Evolutionary conservation across 2,797 vertebrate genomes (phyloP), one percentile per base, ranked within the genome.

Genomic region (Helostoma temminkii): DNA sequence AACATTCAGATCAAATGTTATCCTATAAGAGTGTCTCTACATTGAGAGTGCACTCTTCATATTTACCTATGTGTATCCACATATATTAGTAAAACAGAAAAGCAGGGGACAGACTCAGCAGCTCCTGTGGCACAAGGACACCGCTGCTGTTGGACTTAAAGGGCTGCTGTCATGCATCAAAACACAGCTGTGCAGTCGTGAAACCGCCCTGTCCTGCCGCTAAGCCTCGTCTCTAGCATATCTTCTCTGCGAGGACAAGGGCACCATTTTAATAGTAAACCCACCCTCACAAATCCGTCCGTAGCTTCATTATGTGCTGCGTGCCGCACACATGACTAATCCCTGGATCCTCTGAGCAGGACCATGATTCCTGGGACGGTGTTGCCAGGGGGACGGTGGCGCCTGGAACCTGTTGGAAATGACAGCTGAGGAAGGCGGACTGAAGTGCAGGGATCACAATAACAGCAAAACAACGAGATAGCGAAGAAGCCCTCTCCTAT

Each of bases 331-430:
- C 1, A 81, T 84, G 71, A 72, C 91, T 84, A 91, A 86, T 94
- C 94, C 94, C 90, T 81, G 83, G 80, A 92, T 93, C 81, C 91
- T 83, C 61, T 14, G 74, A 74, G 77, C 60, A 77, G 85, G 88
- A 89, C 86, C 86, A 32, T 83, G 88, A 85, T 90, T 92, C 89
- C 81, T 89, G 90, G 86, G 87, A 81, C 82, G 67, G 74, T 83
- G 89, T 91, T 89, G 80, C 85, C 84, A 71, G 85, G 89, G 87
- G 89, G 83, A 90, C 90, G 88, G 90, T 88, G 88, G 90, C 63
- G 85, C 59, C 55, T 37, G 80, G 91, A 90, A 94, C 91, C 88
- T 93, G 92, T 90, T 90, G 92, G 94, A 93, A 87, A 94, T 94
- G 93, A 93, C 92, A 84, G 89, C 90, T 85, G 80, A 88, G 37